These are phyloP conservation scores for Zaprionus tsacasi DNA, from an alignment of 1,140 invertebrate genomes.

Conservation along the genomic window DNA sequence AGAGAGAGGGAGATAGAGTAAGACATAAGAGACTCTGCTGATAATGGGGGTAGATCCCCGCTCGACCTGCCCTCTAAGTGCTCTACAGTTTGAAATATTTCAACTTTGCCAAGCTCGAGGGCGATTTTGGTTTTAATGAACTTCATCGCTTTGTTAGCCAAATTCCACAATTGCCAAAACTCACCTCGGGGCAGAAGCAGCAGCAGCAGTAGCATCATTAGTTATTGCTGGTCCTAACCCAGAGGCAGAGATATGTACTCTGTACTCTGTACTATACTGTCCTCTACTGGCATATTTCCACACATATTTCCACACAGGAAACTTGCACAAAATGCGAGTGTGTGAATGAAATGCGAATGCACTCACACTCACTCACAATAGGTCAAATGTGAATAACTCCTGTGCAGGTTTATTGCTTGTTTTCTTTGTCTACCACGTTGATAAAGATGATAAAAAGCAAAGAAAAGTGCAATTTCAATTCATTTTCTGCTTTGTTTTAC, in stretches of 20 bases:
- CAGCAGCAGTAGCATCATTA: neutral
- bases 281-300: neutral
- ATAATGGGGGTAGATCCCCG: neutral
- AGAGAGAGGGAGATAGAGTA: neutral
- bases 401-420: neutral
- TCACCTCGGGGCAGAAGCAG: neutral
- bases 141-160: neutral
- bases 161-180: conserved; percentile 1
- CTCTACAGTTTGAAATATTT: neutral
- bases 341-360: conserved; percentile 6
- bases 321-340: neutral
- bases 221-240: neutral
- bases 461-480: neutral
- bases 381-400: conserved; percentile 6
- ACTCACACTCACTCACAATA: neutral
- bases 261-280: neutral
- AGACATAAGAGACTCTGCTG: neutral
- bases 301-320: neutral
- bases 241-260: neutral
- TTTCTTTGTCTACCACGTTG: neutral
- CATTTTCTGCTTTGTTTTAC: neutral
- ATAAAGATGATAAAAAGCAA: neutral
- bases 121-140: conserved; percentile 2
- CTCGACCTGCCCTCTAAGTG: neutral
- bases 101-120: neutral